These are phyloP conservation scores for Sericinus montela DNA, from an alignment of 2,888 invertebrate genomes.

Conservation along the genomic window DNA sequence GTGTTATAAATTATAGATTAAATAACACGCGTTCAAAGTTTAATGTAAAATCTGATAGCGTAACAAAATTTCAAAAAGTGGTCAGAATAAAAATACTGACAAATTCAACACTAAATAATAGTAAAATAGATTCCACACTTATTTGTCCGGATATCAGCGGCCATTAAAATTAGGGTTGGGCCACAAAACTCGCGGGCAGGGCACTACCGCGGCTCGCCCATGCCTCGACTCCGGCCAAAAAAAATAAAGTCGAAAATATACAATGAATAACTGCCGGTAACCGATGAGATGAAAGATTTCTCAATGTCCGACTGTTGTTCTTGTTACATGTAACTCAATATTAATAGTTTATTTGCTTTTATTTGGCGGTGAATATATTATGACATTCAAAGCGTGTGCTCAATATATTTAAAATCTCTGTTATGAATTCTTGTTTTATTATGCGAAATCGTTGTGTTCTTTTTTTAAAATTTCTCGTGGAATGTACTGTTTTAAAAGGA, in stretches of 20 bases:
- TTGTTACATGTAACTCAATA: constrained; percentile 69
- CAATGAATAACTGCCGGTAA: constrained; percentile 64
- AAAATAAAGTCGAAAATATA: constrained; percentile 50
- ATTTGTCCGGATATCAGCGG: constrained; percentile 71
- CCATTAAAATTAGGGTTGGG: constrained; percentile 80
- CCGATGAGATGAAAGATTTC: constrained; percentile 73
- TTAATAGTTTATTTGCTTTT: constrained; percentile 35
- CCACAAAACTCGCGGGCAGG: constrained; percentile 65
- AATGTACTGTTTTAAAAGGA: too few species aligned
- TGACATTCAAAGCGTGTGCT: constrained; percentile 14
- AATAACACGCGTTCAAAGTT: too few species aligned
- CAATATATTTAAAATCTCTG: constrained; percentile 14
- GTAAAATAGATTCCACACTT: constrained; percentile 46
- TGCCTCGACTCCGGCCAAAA: constrained; percentile 47
- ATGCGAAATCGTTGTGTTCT: too few species aligned
- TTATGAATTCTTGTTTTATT: too few species aligned
- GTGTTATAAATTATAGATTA: too few species aligned
- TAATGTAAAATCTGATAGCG: too few species aligned
- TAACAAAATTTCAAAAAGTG: too few species aligned
- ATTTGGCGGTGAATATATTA: constrained; percentile 20
- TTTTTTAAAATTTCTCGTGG: too few species aligned
- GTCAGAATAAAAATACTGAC: too few species aligned
- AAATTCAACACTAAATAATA: too few species aligned
- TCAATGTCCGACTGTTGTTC: constrained; percentile 65
- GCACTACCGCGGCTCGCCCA: constrained; percentile 67